Conservation (phyloP, 2,797 vertebrate species). For the Tinamus major region DNA sequence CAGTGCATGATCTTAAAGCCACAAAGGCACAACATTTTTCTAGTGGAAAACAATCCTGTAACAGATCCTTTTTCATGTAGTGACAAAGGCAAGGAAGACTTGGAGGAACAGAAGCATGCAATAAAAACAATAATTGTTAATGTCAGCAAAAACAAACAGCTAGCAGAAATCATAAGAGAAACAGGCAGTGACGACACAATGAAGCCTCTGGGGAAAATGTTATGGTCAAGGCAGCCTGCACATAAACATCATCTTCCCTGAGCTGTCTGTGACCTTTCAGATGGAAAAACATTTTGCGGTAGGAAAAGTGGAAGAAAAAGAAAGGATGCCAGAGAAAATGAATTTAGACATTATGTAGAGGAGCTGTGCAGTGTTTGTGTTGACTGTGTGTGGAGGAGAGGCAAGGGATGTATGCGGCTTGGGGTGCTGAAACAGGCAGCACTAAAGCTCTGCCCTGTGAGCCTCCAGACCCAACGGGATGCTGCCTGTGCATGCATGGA, state of each 20-base stretch:
- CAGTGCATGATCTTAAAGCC: background rate
- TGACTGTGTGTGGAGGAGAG: background rate
- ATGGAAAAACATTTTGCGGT: background rate
- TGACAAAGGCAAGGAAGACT: background rate
- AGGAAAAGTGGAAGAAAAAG: background rate
- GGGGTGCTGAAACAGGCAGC: background rate
- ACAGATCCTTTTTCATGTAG: background rate
- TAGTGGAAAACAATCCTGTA: background rate
- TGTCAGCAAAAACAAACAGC: background rate
- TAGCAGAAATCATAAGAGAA: background rate
- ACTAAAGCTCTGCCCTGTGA: background rate
- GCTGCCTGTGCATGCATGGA: background rate
- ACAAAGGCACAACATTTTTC: background rate
- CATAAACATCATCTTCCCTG: background rate
- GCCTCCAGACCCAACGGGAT: background rate
- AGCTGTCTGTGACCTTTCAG: background rate
- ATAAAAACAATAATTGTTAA: background rate
- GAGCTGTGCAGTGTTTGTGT: background rate
- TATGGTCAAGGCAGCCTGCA: background rate
- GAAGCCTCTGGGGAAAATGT: background rate
- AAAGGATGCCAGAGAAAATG: background rate
- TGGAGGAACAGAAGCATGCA: background rate
- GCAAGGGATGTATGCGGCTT: background rate
- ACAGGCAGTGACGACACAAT: background rate
- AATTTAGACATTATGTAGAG: background rate